Evolutionary conservation across 92 coral and sea anemone genomes (phyloP), one percentile per base, ranked within the genome.

Genomic region (Phenganax subtilis): DNA sequence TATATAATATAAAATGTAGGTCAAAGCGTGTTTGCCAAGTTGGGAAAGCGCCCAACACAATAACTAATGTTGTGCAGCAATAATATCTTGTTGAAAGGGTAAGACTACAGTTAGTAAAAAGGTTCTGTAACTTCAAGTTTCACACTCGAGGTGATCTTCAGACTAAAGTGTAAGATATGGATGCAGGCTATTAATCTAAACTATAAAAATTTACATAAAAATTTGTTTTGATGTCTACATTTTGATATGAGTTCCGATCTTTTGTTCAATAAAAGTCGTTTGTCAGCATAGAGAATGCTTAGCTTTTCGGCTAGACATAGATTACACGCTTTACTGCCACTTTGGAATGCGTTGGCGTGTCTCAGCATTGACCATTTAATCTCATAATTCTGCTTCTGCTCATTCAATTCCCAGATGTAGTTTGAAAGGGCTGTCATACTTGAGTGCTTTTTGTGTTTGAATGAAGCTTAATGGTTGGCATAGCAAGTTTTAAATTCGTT

Each of bases 321-420:
- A 53, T 79, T 58, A 79, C 65, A 80, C 25, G 62, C 72, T 81
- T 81, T 81, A 16, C 55, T 11, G 71, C 84, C 76, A 59, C 76
- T 66, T 17, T 25, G 63, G 57, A 31, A 80, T 51, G 85, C 77
- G 69, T 81, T 81, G 17, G 77, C 69, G 53, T 65, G 76, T 81
- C 68, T 81, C 54, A 64, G 52, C 14, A 62, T 80, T 55, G 84
- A 62, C 51, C 82, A 58, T 78, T 80, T 80, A 61, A 71, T 81
- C 69, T 65, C 57, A 62, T 55, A 69, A 47, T 71, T 70, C 54
- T 61, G 30, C 7, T 66, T 17, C 55, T 25, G 27, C 60, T 62
- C 68, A 51, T 81, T 81, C 28, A 81, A 81, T 25, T 81, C 85
- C 85, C 85, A 81, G 31, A 81, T 81, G 75, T 80, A 72, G 15